Base-by-base conservation (phyloP, 37 sponge, comb jelly and placozoan species). In the Axinella damicornis region DNA sequence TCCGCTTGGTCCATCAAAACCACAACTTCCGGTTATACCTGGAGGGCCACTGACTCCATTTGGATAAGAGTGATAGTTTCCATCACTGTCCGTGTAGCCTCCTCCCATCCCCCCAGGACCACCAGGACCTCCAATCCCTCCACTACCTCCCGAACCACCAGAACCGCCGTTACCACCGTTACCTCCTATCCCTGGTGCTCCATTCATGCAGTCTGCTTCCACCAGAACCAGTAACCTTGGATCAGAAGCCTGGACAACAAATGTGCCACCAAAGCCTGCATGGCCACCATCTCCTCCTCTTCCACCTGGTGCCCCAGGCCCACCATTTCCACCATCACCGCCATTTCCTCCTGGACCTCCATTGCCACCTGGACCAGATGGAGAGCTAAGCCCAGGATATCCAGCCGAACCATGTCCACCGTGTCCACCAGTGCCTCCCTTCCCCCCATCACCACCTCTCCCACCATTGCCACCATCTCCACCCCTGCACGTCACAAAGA, bases 381-480 rank as follows among this genome's bases (percentile, higher is more conserved):
- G 53, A 34, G 82, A 78, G 38, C 71, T 73, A 18, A 53, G 25
- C 39, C 93, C 93, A 68, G 37, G 60, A 30, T 65, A 22, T 24
- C 89, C 89, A 21, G 21, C 62, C 19, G 82, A 83, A 2, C 95
- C 95, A 76, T 19, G 24, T 28, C 92, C 92, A 6, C 94, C 91
- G 35, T 28, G 57, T 63, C 88, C 88, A 18, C 91, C 94, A n/a
- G 6, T 46, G 46, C 46, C 94, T 40, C 94, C 94, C 19, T 39
- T 39, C 39, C 94, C 91, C 13, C 94, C 94, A 78, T 80, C 75
- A 17, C 94, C 91, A 53, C 95, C 95, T 19, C 86, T 30, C 39
- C 92, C 95, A 33, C 92, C 92, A 85, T 85, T 31, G 28, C 92
- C 95, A 30, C 95, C 95, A 72, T 89, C 58, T 20, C 95, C 95